Evolutionary conservation across 2,888 invertebrate genomes (phyloP).

Genomic region (Dermolepida albohirtum): DNA sequence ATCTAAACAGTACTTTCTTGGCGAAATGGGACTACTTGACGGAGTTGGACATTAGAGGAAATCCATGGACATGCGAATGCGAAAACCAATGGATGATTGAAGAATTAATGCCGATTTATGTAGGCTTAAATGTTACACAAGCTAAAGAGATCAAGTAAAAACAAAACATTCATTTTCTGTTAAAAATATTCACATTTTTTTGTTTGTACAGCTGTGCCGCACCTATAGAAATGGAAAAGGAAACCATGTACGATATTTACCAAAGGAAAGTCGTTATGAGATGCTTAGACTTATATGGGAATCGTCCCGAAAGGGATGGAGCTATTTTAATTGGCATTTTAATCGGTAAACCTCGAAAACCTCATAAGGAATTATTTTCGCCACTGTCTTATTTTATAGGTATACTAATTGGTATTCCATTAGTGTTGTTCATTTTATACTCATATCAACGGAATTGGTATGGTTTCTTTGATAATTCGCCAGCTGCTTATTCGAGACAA

Average conservation of each 20-base stretch:
- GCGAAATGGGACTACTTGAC: slow-evolving; percentile 78
- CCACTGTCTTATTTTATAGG: slow-evolving; percentile 63
- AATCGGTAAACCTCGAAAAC: slow-evolving; percentile 66
- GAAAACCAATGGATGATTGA: slow-evolving; percentile 82
- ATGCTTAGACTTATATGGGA: slow-evolving; percentile 75
- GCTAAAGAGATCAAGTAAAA: slow-evolving; percentile 68
- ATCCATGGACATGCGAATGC: slow-evolving; percentile 85
- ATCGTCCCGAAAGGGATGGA: slow-evolving; percentile 76
- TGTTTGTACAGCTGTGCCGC: slow-evolving; percentile 69
- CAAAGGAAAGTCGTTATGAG: slow-evolving; percentile 71
- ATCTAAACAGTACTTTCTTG: slow-evolving; percentile 74
- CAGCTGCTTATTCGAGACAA: slow-evolving; percentile 74
- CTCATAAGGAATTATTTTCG: neutral
- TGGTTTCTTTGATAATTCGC: slow-evolving; percentile 69
- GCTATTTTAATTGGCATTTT: slow-evolving; percentile 76
- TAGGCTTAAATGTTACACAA: slow-evolving; percentile 63
- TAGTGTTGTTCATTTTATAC: slow-evolving; percentile 71
- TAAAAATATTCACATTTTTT: neutral
- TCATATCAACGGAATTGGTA: slow-evolving; percentile 76
- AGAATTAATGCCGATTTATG: slow-evolving; percentile 70
- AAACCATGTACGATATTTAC: slow-evolving; percentile 71
- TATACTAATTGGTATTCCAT: slow-evolving; percentile 75
- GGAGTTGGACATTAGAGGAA: slow-evolving; percentile 75
- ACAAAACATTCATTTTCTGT: slow-evolving; percentile 44
- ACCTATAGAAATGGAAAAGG: slow-evolving; percentile 74